Evolutionary conservation across 2,888 invertebrate genomes (phyloP), one percentile per base, ranked within the genome.

Genomic region (Mystacides longicornis): DNA sequence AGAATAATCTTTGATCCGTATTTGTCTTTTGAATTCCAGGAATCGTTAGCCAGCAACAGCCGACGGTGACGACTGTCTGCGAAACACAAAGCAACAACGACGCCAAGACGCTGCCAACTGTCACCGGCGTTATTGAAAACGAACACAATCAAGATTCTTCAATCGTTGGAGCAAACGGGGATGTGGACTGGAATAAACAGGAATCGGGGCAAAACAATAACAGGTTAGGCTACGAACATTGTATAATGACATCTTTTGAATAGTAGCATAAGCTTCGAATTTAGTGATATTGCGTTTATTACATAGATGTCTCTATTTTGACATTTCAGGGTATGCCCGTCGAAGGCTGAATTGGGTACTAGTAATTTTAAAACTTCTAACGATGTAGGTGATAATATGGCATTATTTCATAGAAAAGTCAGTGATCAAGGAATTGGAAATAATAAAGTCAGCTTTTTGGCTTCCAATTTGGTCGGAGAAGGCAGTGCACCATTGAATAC

Each of bases 131-230:
- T 7, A 11, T 48, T 11, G 21, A 9, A 19, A 21, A 16, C 3
- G 45, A 45, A 45, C 19, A 45, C 9, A 45, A 45, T 19, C 45
- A 19, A 5, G 20, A 9, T 3, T 19, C 21, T 3, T 23, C 49
- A 16, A 22, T 18, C 7, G 23, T 19, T 23, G 54, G 49, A 9
- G 42, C 49, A 11, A 54, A 54, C 27, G 54, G 54, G 1, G 54
- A 54, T 31, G 42, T 54, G 19, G 53, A 53, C 20, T 53, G 53
- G 53, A 53, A 47, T 19, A 45, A 33, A 14, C 37, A 37, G 27
- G 46, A 46, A 20, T 20, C 46, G 23, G 48, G 48, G 23, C 23
- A 20, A n/a, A 48, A 21, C 21, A 48, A 48, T 31, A 52, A 52
- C 31, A 52, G 31, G 52, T 52, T n/a, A 37, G n/a, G 33, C 27